phyloP scores from a whole-genome alignment of 2,888 invertebrate species.

The Bellardia pandia region DNA sequence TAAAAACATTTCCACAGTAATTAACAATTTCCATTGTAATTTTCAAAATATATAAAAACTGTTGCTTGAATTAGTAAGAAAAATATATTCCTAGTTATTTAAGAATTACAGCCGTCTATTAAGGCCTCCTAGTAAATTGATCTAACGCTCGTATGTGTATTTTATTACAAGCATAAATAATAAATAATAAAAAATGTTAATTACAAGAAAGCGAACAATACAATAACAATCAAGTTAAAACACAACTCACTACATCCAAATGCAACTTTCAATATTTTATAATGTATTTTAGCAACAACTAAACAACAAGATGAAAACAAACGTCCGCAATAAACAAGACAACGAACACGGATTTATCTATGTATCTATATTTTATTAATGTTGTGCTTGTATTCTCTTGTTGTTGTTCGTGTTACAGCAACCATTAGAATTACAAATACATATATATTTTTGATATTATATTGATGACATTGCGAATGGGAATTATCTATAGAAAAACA shows the following conservation, averaged over 20 bases:
- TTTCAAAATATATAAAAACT: no score
- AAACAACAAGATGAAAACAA: background rate
- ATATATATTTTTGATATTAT: no score
- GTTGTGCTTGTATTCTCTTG: background rate
- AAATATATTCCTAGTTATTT: no score
- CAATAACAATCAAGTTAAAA: no score
- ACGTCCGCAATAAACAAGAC: background rate
- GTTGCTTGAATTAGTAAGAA: no score
- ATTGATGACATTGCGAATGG: constrained; percentile 18
- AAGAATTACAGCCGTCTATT: background rate
- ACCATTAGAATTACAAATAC: background rate
- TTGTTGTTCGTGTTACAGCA: background rate
- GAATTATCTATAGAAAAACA: constrained; percentile 6
- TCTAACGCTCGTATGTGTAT: background rate
- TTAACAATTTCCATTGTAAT: no score
- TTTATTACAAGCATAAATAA: constrained; percentile 1
- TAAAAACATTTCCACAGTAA: no score
- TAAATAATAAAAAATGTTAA: background rate
- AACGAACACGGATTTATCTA: background rate
- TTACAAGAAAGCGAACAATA: background rate
- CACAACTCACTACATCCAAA: constrained; percentile 17
- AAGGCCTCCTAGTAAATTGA: background rate
- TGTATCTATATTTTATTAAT: constrained; percentile 3
- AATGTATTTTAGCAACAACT: background rate
- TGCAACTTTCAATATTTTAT: constrained; percentile 2